Base-by-base conservation (phyloP, 2,888 invertebrate genomes). In the Morpho achilles region DNA sequence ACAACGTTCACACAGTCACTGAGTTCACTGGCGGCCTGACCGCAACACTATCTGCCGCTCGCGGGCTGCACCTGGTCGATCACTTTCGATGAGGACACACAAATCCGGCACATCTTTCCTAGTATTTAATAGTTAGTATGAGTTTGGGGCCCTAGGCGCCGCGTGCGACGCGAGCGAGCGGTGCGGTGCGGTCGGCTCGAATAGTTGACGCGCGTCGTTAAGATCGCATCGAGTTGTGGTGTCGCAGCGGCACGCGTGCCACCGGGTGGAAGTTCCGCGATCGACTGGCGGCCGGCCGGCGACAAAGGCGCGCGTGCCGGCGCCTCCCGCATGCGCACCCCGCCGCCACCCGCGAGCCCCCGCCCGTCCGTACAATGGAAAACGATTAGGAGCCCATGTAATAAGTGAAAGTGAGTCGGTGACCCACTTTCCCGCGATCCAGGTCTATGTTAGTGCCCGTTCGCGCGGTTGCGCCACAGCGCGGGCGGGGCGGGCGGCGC, bases 381-480 rank as follows among this genome's bases (percentile, higher is more conserved):
- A 93, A 93, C 93, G 93, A 93, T 93, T 93, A 93, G 93, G 91
- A 92, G 91, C 92, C 94, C 93, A 94, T 94, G 94, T 94, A 94
- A 95, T 94, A 94, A 95, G 95, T 95, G 95, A 95, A 95, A 95
- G 95, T 95, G 94, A 95, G 92, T 93, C 92, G 93, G 93, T 95
- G 96, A 96, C 96, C 96, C 94, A 96, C 96, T 96, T 96, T 95
- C 94, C 93, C 92, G 92, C 93, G 94, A 96, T 96, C 95, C 95
- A 96, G 96, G 96, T 96, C 96, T 96, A 96, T 96, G 96, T 96
- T 95, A 94, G 94, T 89, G 88, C 88, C 87, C 87, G 89, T 84
- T 88, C 86, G 86, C 87, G 87, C 84, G 81, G 82, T 85, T 86
- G 84, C 85, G 92, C 91, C 84, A 86, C 85, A 80, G 81, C 79